Percentiles rank a stretch among this genome's conserved stretches.
Evolutionary conservation across 2,113 vertebrate species (phyloP).

Genomic region (Ceyx cyanopectus): DNA sequence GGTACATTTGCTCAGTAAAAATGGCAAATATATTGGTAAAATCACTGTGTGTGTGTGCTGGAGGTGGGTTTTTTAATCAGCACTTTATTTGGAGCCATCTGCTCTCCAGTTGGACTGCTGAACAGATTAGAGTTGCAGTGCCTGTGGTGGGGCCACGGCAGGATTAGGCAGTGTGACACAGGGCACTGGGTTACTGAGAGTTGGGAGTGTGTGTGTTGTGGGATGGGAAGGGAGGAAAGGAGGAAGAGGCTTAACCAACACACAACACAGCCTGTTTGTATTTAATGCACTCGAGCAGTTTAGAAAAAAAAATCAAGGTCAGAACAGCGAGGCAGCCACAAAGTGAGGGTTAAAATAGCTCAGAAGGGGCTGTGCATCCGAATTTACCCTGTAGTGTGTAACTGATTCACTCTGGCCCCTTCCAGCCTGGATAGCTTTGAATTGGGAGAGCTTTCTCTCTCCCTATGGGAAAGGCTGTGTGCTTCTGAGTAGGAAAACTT

Average conservation of each 20-base stretch:
- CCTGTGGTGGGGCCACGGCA: neutral
- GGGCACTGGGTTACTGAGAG: constrained; percentile 30
- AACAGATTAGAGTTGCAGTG: constrained; percentile 47
- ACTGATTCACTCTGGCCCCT: neutral
- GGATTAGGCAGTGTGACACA: constrained; percentile 45
- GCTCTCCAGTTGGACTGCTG: constrained; percentile 44
- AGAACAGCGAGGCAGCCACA: neutral
- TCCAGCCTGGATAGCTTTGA: neutral
- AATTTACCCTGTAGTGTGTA: fast-evolving
- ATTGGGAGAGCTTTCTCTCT: neutral
- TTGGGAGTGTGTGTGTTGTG: neutral
- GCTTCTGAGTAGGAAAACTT: neutral
- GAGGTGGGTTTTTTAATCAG: constrained; percentile 23
- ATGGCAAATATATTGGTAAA: neutral
- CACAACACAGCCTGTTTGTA: neutral
- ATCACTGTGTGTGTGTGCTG: neutral
- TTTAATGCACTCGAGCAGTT: neutral
- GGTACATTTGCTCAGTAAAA: neutral
- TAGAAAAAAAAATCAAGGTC: neutral
- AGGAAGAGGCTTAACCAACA: neutral
- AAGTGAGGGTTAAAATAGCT: neutral
- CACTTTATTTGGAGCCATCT: constrained; percentile 59
- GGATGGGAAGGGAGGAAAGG: neutral
- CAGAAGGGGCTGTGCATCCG: fast-evolving
- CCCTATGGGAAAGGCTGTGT: neutral